Percentiles rank a stretch among this genome's conserved stretches.
Conservation (phyloP, 2,888 invertebrate species). For the Tipula vernalis region DNA sequence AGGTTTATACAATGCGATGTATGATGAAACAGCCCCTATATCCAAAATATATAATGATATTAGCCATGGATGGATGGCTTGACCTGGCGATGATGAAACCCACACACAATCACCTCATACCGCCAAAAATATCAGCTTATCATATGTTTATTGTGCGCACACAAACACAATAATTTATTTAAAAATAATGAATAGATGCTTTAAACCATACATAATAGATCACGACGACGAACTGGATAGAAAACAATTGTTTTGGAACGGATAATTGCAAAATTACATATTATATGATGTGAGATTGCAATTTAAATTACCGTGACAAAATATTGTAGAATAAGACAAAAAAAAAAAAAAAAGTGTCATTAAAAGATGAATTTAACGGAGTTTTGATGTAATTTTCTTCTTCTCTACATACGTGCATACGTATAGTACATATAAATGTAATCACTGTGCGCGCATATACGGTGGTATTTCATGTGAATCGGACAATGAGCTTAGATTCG, state of each 20-base stretch:
- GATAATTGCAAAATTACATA: not conserved
- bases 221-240: not conserved
- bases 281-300: not conserved
- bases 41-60: not conserved
- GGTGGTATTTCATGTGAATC: not conserved
- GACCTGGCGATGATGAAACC: not conserved
- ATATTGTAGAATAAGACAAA: not conserved
- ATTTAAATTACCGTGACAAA: not conserved
- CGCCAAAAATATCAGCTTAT: not conserved
- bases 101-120: not conserved
- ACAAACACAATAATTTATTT: not conserved
- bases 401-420: not conserved
- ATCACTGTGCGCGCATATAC: not conserved
- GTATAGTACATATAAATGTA: not conserved
- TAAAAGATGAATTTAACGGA: not conserved
- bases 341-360: not conserved
- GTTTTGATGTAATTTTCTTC: not conserved
- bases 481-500: not conserved
- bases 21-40: not conserved
- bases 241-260: conserved; percentile 4
- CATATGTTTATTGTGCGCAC: not conserved
- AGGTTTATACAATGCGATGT: not conserved
- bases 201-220: not conserved
- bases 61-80: not conserved
- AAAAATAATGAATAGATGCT: not conserved